A percentile compares a stretch with the other conserved stretches of the same genome.
phyloP scores from a whole-genome alignment of 2,113 vertebrate genomes.

The Grus americana region DNA sequence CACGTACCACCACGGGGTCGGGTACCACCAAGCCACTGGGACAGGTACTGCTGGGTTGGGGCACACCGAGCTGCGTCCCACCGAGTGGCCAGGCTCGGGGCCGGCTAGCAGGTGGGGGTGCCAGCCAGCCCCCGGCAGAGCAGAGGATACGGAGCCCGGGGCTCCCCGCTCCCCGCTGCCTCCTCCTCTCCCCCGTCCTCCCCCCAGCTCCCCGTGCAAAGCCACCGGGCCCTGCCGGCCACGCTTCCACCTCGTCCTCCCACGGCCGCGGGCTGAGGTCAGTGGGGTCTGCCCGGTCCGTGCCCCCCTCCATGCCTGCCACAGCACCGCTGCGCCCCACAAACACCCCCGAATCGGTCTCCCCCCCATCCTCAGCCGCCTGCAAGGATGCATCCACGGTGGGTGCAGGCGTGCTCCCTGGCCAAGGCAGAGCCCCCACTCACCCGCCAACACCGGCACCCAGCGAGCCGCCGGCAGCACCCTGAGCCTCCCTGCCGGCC shows the following conservation, averaged over 20 bases:
- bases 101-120: neutral
- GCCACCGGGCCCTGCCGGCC: neutral
- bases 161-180: too few relatives aligned
- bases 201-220: neutral
- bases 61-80: too few relatives aligned
- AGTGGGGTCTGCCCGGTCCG: neutral
- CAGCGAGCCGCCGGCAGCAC: neutral
- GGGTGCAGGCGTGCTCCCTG: fast-evolving
- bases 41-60: too few relatives aligned
- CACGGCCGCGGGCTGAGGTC: fast-evolving
- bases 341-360: neutral
- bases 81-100: neutral
- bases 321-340: neutral
- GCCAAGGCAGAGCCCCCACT: neutral
- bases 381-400: neutral
- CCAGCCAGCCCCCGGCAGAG: neutral
- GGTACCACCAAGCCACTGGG: too few relatives aligned
- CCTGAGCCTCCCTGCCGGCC: fast-evolving
- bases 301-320: neutral
- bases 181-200: neutral
- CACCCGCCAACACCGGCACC: neutral
- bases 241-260: neutral
- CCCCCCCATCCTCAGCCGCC: neutral
- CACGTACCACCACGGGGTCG: too few relatives aligned
- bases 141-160: neutral